Evolutionary conservation across 1,140 invertebrate genomes (phyloP), one percentile per base, ranked within the genome.

Genomic region (Berghia stephanieae): DNA sequence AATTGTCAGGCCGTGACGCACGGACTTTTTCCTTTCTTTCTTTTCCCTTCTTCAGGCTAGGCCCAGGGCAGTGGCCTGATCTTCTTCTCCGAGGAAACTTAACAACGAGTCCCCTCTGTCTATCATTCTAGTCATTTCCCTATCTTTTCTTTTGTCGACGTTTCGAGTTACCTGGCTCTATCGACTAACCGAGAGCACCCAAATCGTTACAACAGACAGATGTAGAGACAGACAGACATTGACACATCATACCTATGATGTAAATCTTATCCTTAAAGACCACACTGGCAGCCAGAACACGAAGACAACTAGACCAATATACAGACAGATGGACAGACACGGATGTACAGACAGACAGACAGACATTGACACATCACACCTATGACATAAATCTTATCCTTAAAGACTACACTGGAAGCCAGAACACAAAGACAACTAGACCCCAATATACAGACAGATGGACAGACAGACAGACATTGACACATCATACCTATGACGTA

Each of bases 361-460:
- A 49, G 10, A 4, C 21, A 44, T 4, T 13, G 10, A 49, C 10
- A 49, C 10, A 49, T n/a, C 81, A 74, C 76, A 87, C 87, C 87
- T 36, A 87, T 85, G 34, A 88, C 79, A 81, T 87, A 88, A 2
- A 88, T 85, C 57, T 87, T 85, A 24, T 86, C 83, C 52, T 83
- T 81, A 76, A 83, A 83, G 0, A 88, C 83, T 34, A 86, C 86
- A 78, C 84, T 84, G n/a, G 86, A 86, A 36, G 86, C 84, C 27
- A 88, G 72, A n/a, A 86, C 86, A 71, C 91, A 83, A 3, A 89
- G 86, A n/a, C n/a, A n/a, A n/a, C n/a, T n/a, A n/a, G n/a, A n/a
- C n/a, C n/a, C n/a, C n/a, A n/a, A n/a, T n/a, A n/a, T 69, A 43
- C 40, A 76, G 4, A n/a, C 34, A 55, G 42, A 71, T 38, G 8